Evolutionary conservation across 2,113 vertebrate species (phyloP).

Genomic region (Pagrus major): DNA sequence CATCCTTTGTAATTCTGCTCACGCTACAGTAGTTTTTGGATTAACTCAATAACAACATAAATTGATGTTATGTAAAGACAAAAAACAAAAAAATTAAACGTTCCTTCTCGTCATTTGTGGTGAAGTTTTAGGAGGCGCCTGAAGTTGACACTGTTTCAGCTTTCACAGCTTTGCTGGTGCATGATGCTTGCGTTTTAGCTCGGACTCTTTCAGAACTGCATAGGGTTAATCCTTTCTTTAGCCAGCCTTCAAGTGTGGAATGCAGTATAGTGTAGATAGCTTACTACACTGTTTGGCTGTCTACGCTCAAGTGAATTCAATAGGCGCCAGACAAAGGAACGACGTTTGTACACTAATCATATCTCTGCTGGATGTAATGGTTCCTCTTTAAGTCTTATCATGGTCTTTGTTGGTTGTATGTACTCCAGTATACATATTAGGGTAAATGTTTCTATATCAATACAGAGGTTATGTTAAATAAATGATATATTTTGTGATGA

Average conservation of each 20-base stretch:
- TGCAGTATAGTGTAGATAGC: constrained; percentile 57
- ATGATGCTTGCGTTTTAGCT: constrained; percentile 75
- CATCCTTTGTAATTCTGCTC: constrained; percentile 27
- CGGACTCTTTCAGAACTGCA: constrained; percentile 46
- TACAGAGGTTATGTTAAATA: constrained; percentile 46
- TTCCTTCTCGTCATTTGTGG: constrained; percentile 53
- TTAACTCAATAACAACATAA: constrained; percentile 38
- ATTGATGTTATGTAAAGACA: constrained; percentile 44
- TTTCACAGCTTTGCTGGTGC: constrained; percentile 65
- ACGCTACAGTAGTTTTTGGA: constrained; percentile 43
- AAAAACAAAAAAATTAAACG: background rate
- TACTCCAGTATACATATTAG: constrained; percentile 48
- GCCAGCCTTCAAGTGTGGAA: constrained; percentile 55
- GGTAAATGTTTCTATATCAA: constrained; percentile 52
- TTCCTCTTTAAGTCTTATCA: constrained; percentile 50
- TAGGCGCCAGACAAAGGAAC: constrained; percentile 49
- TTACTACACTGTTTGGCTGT: constrained; percentile 53
- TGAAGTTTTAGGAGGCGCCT: constrained; percentile 64
- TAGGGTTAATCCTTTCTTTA: constrained; percentile 57
- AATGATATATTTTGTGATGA: constrained; percentile 50
- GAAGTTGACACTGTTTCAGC: constrained; percentile 44
- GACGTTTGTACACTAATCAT: constrained; percentile 28
- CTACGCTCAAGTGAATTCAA: constrained; percentile 51
- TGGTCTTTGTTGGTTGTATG: constrained; percentile 53
- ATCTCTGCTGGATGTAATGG: constrained; percentile 56